Base-by-base conservation (phyloP, 1,140 invertebrate genomes). In the Steinernema feltiae region DNA sequence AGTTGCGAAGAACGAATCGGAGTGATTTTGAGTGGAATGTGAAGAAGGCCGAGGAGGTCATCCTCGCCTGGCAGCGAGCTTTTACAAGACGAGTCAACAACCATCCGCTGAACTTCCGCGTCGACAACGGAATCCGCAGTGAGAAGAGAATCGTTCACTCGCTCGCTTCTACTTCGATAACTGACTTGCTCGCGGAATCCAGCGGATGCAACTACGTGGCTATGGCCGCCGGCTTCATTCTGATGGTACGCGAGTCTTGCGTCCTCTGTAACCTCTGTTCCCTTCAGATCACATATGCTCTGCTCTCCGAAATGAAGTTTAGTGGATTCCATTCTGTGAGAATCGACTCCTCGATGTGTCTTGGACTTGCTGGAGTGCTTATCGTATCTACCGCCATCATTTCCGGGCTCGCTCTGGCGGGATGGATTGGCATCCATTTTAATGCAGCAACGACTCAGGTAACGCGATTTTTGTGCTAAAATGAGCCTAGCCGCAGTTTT, bases 371-470 rank as follows among this genome's bases (percentile, higher is more conserved):
- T 29, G 95, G 95, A 1, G 92, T 97, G 0, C 83, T 95, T 0
- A 87, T 97, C 21, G 91, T 97, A 29, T 92, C 92, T 32, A 91
- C 94, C 74, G 88, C 90, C 18, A 89, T 90, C 1, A 92, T 93
- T 0, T 94, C 95, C 29, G 95, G 95, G 15, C 89, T 98, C 78
- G 96, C 96, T 18, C 91, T 98, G 81, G 95, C 94, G 86, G 93
- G 94, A 76, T 89, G 97, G 18, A 88, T 97, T 75, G 94, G 94
- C 1, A 93, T 98, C 69, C 91, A 93, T 48, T 98, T 98, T 89
- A 98, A 98, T 88, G 94, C 95, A 1, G 92, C 94, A 7, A 97
- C 94, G 75, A 97, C 94, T 31, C 95, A 97, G 89, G 94, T 90
- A n/a, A n/a, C n/a, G n/a, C n/a, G n/a, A 85, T 77, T 18, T 30